Base-by-base conservation (phyloP, 2,888 invertebrate genomes). In the Drosophila cognata region DNA sequence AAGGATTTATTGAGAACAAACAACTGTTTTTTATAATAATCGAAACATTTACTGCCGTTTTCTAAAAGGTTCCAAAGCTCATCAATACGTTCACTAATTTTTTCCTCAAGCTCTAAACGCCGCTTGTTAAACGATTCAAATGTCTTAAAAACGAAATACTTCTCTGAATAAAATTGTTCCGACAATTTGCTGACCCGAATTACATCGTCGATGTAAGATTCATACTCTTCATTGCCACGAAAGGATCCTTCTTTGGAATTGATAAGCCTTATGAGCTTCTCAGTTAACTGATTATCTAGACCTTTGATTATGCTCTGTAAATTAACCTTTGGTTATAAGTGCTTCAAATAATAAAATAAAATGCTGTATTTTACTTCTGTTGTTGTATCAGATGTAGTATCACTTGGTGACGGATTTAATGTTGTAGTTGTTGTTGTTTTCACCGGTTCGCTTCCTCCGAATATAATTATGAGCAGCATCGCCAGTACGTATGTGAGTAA, bases 121-220 rank as follows among this genome's bases (percentile, higher is more conserved):
- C 7, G 48, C 0, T 50, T 29, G 41, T 68, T 68, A 51, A 68
- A 68, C 2, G 4, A 8, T 25, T 35, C n/a, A 35, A 68, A 68
- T 11, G 5, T 7, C 0, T 33, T 11, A 13, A 0, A 68, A n/a
- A 18, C 31, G 5, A 2, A 11, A 10, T 2, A 0, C 29, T 63
- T 43, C 6, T 2, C 10, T 10, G 0, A 0, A 66, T 46, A 52
- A 18, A 1, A 5, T 0, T 13, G 0, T 3, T 4, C 5, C 1
- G 21, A 0, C 8, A 33, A 11, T 10, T n/a, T 21, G n/a, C n/a
- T 63, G 16, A n/a, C 16, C 2, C 4, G 7, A 18, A 7, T 29
- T 50, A 46, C 16, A 2, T 8, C 5, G 16, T 21, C 28, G 0
- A 48, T 5, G 16, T 6, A 3, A 4, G 4, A 2, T 3, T 33